These are phyloP conservation scores for Rotaria macrura DNA, from an alignment of 2,888 invertebrate species.

Conservation along the genomic window DNA sequence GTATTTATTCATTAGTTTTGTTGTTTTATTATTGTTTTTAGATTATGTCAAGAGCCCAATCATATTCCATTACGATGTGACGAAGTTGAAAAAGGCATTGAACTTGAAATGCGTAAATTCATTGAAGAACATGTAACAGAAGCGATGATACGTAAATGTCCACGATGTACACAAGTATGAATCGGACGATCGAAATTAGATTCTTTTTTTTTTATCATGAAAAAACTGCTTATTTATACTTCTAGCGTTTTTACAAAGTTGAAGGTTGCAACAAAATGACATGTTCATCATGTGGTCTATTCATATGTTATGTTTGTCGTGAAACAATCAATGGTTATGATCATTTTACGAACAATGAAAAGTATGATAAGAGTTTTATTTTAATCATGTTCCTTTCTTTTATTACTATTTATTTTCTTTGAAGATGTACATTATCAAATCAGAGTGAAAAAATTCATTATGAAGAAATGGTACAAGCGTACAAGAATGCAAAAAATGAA, in stretches of 20 bases:
- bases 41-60: constrained; percentile 53
- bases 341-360: constrained; percentile 51
- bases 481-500: constrained; percentile 39
- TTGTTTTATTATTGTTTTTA: not conserved
- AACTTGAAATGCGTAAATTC: constrained; percentile 49
- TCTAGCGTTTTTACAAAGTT: constrained; percentile 52
- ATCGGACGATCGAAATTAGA: not conserved
- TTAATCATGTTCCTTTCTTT: no score
- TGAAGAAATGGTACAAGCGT: constrained; percentile 43
- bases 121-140: constrained; percentile 57
- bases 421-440: constrained; percentile 38
- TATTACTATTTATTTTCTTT: not conserved
- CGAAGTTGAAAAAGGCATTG: constrained; percentile 51
- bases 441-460: constrained; percentile 39
- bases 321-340: constrained; percentile 53
- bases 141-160: constrained; percentile 47
- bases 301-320: constrained; percentile 57
- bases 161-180: constrained; percentile 44
- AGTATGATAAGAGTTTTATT: no score
- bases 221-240: no score
- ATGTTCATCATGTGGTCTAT: constrained; percentile 54
- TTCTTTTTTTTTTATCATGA: no score
- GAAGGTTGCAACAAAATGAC: constrained; percentile 58
- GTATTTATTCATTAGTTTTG: not conserved
- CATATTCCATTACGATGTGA: constrained; percentile 55